phyloP scores from a whole-genome alignment of 2,888 invertebrate species.

The Ectropis crepuscularia region DNA sequence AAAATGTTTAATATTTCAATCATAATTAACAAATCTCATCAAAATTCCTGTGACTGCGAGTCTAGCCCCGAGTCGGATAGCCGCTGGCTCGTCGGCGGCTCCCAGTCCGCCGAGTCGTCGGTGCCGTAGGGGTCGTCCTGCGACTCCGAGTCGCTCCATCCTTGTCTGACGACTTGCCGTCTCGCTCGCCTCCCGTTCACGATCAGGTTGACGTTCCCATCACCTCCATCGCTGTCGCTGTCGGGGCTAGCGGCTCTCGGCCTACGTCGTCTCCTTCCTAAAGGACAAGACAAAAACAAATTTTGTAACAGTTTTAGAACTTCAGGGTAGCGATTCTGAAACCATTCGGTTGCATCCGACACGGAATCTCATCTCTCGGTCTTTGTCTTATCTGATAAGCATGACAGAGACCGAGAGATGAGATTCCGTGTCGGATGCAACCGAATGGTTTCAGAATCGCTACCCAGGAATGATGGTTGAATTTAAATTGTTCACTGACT shows the following conservation, averaged over 20 bases:
- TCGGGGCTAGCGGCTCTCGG: conserved; percentile 9
- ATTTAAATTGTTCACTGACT: too few species aligned
- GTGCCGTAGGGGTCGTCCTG: conserved; percentile 77
- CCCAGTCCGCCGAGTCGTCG: conserved; percentile 81
- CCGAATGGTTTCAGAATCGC: too few species aligned
- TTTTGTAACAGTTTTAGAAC: neutral
- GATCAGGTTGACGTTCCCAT: conserved; percentile 46
- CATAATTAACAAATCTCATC: too few species aligned
- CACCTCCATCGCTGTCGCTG: conserved; percentile 37
- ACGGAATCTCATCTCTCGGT: too few species aligned
- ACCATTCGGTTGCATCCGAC: too few species aligned
- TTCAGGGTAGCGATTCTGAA: too few species aligned
- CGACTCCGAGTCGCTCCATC: conserved; percentile 58
- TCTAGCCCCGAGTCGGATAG: conserved; percentile 77
- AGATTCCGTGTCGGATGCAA: too few species aligned
- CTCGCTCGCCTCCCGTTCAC: conserved; percentile 63
- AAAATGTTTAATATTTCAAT: too few species aligned
- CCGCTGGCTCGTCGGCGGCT: conserved; percentile 74
- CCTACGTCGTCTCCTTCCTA: conserved; percentile 27
- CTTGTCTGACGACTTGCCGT: conserved; percentile 49
- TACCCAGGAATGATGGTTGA: neutral
- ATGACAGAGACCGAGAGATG: too few species aligned
- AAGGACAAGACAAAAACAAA: conserved; percentile 19
- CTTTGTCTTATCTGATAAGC: too few species aligned
- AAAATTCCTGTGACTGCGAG: conserved; percentile 90